Percentiles rank a stretch among this genome's conserved stretches.
Evolutionary conservation across 2,113 vertebrate species (phyloP).

Genomic region (Nannobrachium achirus): DNA sequence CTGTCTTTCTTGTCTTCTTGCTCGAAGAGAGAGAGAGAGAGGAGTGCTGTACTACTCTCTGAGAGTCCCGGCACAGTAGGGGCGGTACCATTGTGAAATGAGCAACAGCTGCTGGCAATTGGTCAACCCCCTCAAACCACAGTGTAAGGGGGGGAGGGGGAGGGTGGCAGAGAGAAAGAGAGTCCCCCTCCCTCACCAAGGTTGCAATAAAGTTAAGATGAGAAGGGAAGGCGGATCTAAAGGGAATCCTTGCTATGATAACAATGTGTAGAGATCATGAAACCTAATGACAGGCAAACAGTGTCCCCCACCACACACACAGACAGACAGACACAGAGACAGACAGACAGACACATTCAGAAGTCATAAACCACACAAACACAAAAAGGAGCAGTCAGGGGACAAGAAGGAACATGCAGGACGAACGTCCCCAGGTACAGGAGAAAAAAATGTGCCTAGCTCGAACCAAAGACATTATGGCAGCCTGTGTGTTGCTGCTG

Average conservation of each 20-base stretch:
- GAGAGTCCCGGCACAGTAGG: neutral
- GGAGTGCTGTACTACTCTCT: neutral
- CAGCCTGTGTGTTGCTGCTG: neutral
- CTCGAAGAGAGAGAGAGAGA: neutral
- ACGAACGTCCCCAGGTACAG: neutral
- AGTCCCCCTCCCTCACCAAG: neutral
- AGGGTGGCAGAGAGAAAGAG: neutral
- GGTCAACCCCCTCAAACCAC: constrained; percentile 24
- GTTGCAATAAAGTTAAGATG: neutral
- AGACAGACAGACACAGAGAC: neutral
- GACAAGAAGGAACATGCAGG: constrained; percentile 7
- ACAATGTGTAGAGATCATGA: neutral
- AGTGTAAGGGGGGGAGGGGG: neutral
- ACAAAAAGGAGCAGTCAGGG: neutral
- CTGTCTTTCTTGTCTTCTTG: neutral
- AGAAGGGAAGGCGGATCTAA: neutral
- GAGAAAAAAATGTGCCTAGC: neutral
- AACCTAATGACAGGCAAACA: neutral
- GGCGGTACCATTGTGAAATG: constrained; percentile 45
- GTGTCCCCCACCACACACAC: neutral
- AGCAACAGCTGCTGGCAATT: constrained; percentile 62
- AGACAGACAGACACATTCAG: constrained; percentile 36
- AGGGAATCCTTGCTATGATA: neutral
- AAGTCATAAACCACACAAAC: constrained; percentile 5
- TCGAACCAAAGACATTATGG: neutral